These are phyloP conservation scores for Pecten maximus DNA, from an alignment of 2,888 invertebrate species.

Conservation along the genomic window DNA sequence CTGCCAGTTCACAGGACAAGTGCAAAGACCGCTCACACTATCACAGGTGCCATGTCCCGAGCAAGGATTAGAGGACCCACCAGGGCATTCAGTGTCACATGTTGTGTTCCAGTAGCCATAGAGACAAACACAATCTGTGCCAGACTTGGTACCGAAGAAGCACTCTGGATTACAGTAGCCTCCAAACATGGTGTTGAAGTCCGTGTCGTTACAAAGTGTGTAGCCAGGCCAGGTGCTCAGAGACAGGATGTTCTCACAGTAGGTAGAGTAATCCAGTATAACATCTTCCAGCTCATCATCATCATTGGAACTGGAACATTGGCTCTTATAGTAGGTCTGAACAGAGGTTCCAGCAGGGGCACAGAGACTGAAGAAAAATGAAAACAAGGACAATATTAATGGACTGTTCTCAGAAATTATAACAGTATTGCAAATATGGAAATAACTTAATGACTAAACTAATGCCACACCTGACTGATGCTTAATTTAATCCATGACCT, in stretches of 20 bases:
- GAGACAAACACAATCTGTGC: slow-evolving; percentile 60
- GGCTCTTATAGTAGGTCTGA: slow-evolving; percentile 42
- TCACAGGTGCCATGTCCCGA: slow-evolving; percentile 70
- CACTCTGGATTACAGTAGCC: slow-evolving; percentile 58
- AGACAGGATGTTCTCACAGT: slow-evolving; percentile 61
- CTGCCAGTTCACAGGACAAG: slow-evolving; percentile 66
- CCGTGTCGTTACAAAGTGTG: slow-evolving; percentile 59
- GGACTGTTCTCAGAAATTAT: neutral
- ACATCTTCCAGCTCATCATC: slow-evolving; percentile 52
- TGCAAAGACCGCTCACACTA: slow-evolving; percentile 60
- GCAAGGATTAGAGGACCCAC: slow-evolving; percentile 65
- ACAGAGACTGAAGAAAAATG: slow-evolving; percentile 52
- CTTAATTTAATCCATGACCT: too few relatives aligned
- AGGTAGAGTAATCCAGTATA: slow-evolving; percentile 61
- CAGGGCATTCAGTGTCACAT: slow-evolving; percentile 69
- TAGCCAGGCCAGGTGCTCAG: slow-evolving; percentile 62
- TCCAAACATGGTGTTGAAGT: slow-evolving; percentile 55
- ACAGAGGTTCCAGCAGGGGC: slow-evolving; percentile 39
- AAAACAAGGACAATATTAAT: neutral
- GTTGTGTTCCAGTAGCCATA: slow-evolving; percentile 65
- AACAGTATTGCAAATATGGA: neutral
- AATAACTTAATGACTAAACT: too few relatives aligned
- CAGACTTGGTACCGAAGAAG: slow-evolving; percentile 57
- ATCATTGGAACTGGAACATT: slow-evolving; percentile 57
- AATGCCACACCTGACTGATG: too few relatives aligned